A percentile compares a stretch with the other conserved stretches of the same genome.
phyloP scores from a whole-genome alignment of 1,140 invertebrate species.

The Zaprionus taronus region DNA sequence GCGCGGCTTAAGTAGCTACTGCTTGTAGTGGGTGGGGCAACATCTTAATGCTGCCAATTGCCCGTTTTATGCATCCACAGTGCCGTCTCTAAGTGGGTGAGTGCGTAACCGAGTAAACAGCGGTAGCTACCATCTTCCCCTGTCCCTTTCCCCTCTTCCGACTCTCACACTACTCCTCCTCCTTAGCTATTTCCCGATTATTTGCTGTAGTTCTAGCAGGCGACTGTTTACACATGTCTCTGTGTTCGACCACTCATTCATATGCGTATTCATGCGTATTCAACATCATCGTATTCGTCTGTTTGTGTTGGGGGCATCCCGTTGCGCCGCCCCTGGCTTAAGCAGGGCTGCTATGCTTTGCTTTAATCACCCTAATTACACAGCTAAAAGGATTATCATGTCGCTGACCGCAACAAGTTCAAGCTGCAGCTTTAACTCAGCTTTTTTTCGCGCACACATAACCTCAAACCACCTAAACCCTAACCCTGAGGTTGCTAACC shows the following conservation, averaged over 20 bases:
- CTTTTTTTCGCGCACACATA: conserved; percentile 14
- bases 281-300: conserved; percentile 4
- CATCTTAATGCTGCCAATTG: conserved; percentile 70
- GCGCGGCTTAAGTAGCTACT: conserved; percentile 22
- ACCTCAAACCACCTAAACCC: neutral
- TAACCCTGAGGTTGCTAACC: neutral
- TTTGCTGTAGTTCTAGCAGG: conserved; percentile 24
- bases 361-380: conserved; percentile 83
- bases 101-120: conserved; percentile 46
- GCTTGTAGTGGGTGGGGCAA: conserved; percentile 40
- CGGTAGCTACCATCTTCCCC: neutral
- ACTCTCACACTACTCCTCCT: neutral
- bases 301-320: conserved; percentile 24
- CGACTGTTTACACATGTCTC: conserved; percentile 3
- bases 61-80: conserved; percentile 67
- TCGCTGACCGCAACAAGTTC: conserved; percentile 64
- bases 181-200: conserved; percentile 3
- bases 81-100: conserved; percentile 34
- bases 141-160: neutral
- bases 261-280: conserved; percentile 9
- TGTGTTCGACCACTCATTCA: conserved; percentile 8
- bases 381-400: conserved; percentile 83
- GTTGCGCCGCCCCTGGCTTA: conserved; percentile 5
- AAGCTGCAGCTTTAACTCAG: conserved; percentile 13
- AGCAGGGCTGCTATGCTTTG: conserved; percentile 52